Evolutionary conservation across 1,140 invertebrate genomes (phyloP), one percentile per base, ranked within the genome.

Genomic region (Saccostrea cuccullata): DNA sequence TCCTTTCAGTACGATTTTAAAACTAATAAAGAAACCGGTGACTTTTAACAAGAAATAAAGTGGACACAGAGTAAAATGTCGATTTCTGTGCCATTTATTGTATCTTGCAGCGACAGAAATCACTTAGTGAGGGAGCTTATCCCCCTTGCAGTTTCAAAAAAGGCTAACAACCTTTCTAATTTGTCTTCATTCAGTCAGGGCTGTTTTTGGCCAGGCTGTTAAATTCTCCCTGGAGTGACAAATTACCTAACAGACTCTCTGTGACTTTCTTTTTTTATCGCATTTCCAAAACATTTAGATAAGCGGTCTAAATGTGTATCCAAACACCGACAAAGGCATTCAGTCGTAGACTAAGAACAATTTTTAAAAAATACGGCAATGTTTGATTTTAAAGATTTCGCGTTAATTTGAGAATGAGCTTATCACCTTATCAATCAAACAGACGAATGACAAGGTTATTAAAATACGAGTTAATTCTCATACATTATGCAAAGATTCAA

Each of bases 371-470:
- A 77, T 30, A 5, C 26, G 8, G 13, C 70, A 26, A 77, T 77
- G 70, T 77, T 77, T 77, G 70, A 77, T 77, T 77, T 77, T 30
- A 17, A 30, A 77, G 26, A 36, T 8, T 77, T 77, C 13, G 70
- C 70, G 70, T 77, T 30, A 77, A 77, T 77, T 77, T 77, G 15
- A 77, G 70, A 77, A 77, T 30, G 30, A 17, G 70, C 70, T 77
- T 77, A 77, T 77, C 70, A 77, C 70, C 70, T 77, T 77, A 77
- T 77, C 70, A 77, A 77, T 77, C 70, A 77, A 77, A 26, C 58
- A 64, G 23, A 77, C 15, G 13, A 26, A 77, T 30, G 70, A 77
- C 70, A 77, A 15, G 70, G 70, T 77, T 77, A 77, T 77, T 77
- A 77, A 77, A 36, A 77, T 77, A 77, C 70, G 15, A 30, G 23